These are phyloP conservation scores for Sylvilagus bachmani DNA, from an alignment of 2,113 vertebrate species.

Conservation along the genomic window DNA sequence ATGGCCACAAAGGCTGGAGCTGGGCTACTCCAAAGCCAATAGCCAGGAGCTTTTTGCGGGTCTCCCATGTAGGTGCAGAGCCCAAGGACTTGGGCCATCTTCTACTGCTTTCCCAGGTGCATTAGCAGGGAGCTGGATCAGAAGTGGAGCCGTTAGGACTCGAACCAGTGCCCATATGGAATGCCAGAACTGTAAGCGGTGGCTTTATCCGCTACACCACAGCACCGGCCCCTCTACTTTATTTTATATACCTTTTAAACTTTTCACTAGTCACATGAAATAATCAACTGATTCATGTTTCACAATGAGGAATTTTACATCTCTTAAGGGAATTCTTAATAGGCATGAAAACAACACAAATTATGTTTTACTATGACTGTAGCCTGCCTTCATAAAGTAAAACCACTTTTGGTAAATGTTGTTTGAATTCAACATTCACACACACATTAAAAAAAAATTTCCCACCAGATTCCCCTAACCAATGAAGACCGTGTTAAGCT, in stretches of 20 bases:
- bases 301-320: conserved; percentile 43
- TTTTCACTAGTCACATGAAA: conserved; percentile 32
- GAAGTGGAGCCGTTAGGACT: too few relatives aligned
- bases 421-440: neutral
- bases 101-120: too few relatives aligned
- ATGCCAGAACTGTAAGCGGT: too few relatives aligned
- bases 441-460: neutral
- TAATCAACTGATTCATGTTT: neutral
- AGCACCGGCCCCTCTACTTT: too few relatives aligned
- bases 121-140: too few relatives aligned
- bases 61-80: too few relatives aligned
- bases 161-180: too few relatives aligned
- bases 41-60: too few relatives aligned
- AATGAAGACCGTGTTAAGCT: neutral
- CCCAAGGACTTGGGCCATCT: too few relatives aligned
- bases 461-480: neutral
- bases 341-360: conserved; percentile 35
- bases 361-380: conserved; percentile 5
- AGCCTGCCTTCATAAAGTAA: neutral
- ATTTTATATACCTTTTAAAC: conserved; percentile 7
- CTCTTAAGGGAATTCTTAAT: neutral
- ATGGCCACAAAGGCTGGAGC: too few relatives aligned
- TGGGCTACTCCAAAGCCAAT: too few relatives aligned
- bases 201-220: too few relatives aligned
- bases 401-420: conserved; percentile 29